Percentiles rank a stretch among this genome's conserved stretches.
These are phyloP conservation scores for Oreochromis mossambicus DNA, from an alignment of 2,797 vertebrate species.

Conservation along the genomic window DNA sequence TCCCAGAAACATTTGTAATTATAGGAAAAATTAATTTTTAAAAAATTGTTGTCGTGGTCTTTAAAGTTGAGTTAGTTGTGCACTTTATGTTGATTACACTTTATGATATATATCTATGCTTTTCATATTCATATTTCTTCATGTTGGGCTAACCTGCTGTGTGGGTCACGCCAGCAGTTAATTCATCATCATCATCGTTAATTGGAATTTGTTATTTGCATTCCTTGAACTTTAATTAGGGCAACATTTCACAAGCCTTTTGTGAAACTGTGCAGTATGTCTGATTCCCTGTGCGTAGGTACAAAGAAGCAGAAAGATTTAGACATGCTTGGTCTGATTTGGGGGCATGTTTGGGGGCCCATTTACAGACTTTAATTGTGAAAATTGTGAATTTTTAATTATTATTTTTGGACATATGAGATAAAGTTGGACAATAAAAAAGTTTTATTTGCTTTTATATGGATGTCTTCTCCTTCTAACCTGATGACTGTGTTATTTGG, in stretches of 20 bases:
- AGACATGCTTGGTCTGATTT: background rate
- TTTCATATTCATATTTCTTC: background rate
- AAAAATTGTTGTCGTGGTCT: rapidly evolving
- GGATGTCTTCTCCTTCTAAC: background rate
- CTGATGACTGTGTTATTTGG: background rate
- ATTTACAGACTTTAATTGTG: background rate
- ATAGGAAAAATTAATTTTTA: rapidly evolving
- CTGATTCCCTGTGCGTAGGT: background rate
- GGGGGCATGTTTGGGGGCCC: background rate
- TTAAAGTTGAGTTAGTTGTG: background rate
- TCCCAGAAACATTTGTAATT: background rate
- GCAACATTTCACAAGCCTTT: background rate
- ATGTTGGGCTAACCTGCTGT: background rate
- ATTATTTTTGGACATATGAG: background rate
- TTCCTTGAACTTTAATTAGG: background rate
- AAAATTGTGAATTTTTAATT: background rate
- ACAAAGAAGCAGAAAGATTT: background rate
- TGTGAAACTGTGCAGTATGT: background rate
- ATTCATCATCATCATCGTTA: background rate
- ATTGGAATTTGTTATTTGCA: background rate
- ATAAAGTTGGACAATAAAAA: background rate
- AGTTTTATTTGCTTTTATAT: background rate
- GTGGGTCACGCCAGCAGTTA: background rate
- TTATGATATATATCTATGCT: background rate
- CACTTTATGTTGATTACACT: background rate